Conservation (phyloP, 2,797 vertebrate species). For the Loriculus beryllinus region DNA sequence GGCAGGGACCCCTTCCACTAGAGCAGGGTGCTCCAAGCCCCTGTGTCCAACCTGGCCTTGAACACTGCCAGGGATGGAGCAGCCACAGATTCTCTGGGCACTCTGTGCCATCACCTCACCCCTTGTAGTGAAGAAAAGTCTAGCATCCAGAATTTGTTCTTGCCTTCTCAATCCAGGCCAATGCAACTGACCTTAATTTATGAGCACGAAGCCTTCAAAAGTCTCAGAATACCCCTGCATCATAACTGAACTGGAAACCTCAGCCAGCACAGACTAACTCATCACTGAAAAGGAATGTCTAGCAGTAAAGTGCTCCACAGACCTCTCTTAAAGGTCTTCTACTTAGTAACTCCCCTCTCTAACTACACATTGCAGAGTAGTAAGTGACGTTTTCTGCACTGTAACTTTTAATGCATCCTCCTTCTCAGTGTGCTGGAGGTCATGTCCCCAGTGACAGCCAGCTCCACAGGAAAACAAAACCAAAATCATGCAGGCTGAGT, state of each 20-base stretch:
- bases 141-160: background rate
- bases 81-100: too few species aligned
- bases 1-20: background rate
- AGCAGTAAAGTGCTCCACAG: background rate
- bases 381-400: background rate
- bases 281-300: background rate
- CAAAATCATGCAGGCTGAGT: background rate
- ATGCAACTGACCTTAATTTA: background rate
- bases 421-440: background rate
- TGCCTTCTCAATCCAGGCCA: background rate
- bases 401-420: background rate
- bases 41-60: background rate
- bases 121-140: background rate
- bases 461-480: background rate
- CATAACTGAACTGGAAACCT: background rate
- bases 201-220: background rate
- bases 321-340: background rate
- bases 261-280: background rate
- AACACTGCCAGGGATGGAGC: too few species aligned
- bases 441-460: rapidly evolving
- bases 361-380: background rate
- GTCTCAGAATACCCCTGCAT: background rate
- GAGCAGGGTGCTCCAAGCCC: background rate
- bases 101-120: too few species aligned
- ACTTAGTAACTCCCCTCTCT: background rate